A percentile compares a stretch with the other conserved stretches of the same genome.
These are phyloP conservation scores for Castor canadensis DNA, from an alignment of 2,113 vertebrate genomes.

Conservation along the genomic window DNA sequence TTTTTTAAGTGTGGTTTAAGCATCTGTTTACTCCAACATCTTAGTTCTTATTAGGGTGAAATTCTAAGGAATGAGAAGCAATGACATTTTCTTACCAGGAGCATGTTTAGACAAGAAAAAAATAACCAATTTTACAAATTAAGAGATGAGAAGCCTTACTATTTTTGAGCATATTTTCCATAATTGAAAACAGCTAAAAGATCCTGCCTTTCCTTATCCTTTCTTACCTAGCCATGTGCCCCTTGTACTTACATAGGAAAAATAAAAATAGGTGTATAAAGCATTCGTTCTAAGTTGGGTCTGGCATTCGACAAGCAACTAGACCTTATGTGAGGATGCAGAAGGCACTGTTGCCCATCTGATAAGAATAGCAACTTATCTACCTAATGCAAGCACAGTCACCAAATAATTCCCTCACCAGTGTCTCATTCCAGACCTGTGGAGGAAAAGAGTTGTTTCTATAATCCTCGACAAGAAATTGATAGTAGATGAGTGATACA, in stretches of 20 bases:
- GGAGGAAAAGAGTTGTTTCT: neutral
- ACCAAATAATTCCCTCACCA: neutral
- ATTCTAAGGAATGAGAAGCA: neutral
- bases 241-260: neutral
- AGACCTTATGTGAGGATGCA: neutral
- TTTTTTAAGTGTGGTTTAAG: neutral
- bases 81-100: neutral
- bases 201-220: neutral
- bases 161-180: neutral
- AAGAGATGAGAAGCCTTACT: neutral
- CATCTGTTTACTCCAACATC: too few relatives aligned
- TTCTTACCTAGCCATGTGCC: neutral
- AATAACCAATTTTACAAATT: conserved; percentile 7
- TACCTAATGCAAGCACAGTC: neutral
- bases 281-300: neutral
- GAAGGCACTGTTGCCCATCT: neutral
- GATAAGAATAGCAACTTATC: neutral
- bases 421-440: neutral
- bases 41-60: too few relatives aligned
- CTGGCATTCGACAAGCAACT: neutral
- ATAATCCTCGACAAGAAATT: neutral
- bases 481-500: neutral
- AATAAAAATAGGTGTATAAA: neutral
- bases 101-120: neutral
- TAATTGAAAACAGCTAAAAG: neutral